Conservation (phyloP, 1,140 invertebrate species). For the Aphelenchoides fujianensis region DNA sequence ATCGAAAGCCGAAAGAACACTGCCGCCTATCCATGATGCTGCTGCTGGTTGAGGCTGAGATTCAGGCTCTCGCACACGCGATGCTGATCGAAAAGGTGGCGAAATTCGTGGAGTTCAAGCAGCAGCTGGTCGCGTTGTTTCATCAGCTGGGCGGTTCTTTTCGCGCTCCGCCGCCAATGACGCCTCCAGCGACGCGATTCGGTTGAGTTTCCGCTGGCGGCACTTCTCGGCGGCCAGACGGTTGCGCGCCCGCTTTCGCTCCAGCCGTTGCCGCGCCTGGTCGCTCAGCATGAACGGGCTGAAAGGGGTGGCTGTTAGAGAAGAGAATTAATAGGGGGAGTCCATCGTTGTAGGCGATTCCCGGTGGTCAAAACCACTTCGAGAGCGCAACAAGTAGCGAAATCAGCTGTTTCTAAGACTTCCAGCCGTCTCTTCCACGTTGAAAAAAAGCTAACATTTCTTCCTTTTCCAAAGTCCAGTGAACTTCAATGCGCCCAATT, state of each 20-base stretch:
- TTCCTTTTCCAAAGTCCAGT: too few species aligned
- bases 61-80: neutral
- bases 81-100: neutral
- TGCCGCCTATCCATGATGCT: too few species aligned
- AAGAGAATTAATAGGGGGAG: too few species aligned
- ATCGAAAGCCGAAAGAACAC: too few species aligned
- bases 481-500: too few species aligned
- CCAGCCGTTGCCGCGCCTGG: constrained; percentile 70
- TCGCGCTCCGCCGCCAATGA: constrained; percentile 85
- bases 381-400: too few species aligned
- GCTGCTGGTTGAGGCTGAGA: too few species aligned
- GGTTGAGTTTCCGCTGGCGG: constrained; percentile 84
- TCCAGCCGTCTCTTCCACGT: neutral
- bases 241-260: constrained; percentile 89
- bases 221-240: constrained; percentile 94
- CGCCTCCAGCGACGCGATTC: constrained; percentile 87
- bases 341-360: too few species aligned
- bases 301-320: too few species aligned
- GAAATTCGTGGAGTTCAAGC: neutral
- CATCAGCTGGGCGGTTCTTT: neutral
- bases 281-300: neutral
- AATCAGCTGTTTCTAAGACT: neutral
- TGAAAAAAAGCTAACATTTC: too few species aligned
- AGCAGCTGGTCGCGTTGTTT: neutral
- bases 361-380: too few species aligned